These are phyloP conservation scores for Allolobophora icterica DNA, from an alignment of 2,888 invertebrate species.

Conservation along the genomic window DNA sequence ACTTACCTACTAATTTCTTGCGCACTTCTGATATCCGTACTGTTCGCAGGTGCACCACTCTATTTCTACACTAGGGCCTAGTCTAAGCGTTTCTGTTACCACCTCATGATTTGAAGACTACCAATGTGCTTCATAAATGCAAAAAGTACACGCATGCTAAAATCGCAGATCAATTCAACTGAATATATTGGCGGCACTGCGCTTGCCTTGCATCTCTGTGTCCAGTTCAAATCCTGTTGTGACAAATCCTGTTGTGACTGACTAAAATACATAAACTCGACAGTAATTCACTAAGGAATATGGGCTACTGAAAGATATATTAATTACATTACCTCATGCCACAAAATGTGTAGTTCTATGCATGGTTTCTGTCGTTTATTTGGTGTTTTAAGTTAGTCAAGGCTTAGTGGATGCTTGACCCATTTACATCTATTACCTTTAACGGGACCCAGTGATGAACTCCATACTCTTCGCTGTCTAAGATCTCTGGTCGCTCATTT, in stretches of 20 bases:
- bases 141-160: too few species aligned
- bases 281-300: not conserved
- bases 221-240: not conserved
- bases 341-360: too few species aligned
- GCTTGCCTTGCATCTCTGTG: not conserved
- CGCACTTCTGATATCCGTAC: not conserved
- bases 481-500: constrained; percentile 34
- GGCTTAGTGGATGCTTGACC: too few species aligned
- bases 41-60: too few species aligned
- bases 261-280: not conserved
- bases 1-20: not conserved
- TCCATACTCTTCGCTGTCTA: constrained; percentile 38
- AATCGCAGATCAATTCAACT: too few species aligned
- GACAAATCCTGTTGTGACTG: not conserved
- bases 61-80: too few species aligned
- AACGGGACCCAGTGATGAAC: constrained; percentile 38
- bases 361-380: too few species aligned
- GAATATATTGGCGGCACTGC: not conserved
- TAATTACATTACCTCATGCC: not conserved
- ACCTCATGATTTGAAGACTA: too few species aligned
- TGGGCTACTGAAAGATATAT: not conserved
- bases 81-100: too few species aligned
- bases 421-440: constrained; percentile 31
- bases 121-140: too few species aligned
- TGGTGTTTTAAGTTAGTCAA: too few species aligned